Evolutionary conservation across 2,113 vertebrate species (phyloP), one percentile per base, ranked within the genome.

Genomic region (Lepidothrix coronata): DNA sequence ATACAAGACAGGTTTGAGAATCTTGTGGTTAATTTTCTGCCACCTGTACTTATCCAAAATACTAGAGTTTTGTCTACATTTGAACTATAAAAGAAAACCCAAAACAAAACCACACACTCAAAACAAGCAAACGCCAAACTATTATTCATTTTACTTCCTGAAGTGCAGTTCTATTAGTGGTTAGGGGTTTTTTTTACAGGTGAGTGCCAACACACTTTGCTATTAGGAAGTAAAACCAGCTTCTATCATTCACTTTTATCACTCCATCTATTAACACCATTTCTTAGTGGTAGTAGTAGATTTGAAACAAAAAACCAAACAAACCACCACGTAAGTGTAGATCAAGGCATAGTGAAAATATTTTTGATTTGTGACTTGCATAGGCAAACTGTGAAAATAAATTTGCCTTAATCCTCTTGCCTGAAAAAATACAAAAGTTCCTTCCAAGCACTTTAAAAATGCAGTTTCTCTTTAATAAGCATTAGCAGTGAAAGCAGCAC

Each of bases 401-500:
- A 96, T 88, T 81, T 71, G 66, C 23, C 88, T 72, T 95, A 87
- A 94, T 93, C 88, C 62, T 89, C 90, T 85, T 71, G 77, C 37
- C 73, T 76, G 82, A 84, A 95, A 94, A 89, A 89, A 87, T 16
- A 27, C 55, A 5, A 3, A 78, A 87, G 57, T 72, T 82, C 44
- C 72, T 94, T 89, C 61, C 66, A 91, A 93, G 73, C 62, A 85
- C 73, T 82, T 93, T 27, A 89, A 86, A 95, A 96, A 91, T 81
- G 66, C n/a, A 82, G 70, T 18, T 81, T 63, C 70, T 58, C 61
- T 73, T 94, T 70, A 94, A 78, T 63, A 82, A 89, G 74, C 52
- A 78, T 75, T 89, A 93, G 39, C 43, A 84, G 37, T 23, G 51
- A 91, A 87, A 93, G 33, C 24, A 91, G 52, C 52, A 78, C 49